Evolutionary conservation across 2,797 vertebrate genomes (phyloP).

Genomic region (Ctenochaetus hawaiiensis): DNA sequence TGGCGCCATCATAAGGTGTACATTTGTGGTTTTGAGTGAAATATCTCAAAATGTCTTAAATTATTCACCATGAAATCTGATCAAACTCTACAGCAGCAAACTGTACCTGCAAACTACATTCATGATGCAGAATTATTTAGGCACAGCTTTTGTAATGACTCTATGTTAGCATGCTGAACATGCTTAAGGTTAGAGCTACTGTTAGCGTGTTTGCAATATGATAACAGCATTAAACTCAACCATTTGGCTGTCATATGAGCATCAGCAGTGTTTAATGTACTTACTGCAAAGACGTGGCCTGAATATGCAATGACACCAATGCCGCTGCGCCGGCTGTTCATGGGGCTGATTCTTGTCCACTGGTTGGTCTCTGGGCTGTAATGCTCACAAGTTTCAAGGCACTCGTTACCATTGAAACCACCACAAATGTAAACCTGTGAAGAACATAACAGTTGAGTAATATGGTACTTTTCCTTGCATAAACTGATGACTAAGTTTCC

Average conservation of each 20-base stretch:
- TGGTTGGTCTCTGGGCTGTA: conserved; percentile 87
- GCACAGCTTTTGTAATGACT: no score
- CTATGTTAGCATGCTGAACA: no score
- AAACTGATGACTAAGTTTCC: no score
- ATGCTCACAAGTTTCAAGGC: conserved; percentile 85
- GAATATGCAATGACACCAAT: conserved; percentile 58
- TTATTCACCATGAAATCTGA: no score
- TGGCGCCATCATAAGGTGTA: no score
- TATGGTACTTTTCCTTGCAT: background rate
- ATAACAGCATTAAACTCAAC: background rate
- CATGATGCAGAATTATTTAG: no score
- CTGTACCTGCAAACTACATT: no score
- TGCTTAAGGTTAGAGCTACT: no score
- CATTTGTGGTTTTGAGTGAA: no score
- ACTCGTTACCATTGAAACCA: conserved; percentile 84
- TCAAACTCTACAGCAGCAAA: no score
- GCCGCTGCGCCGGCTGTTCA: conserved; percentile 81
- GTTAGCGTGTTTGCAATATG: no score
- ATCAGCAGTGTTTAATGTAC: conserved; percentile 17
- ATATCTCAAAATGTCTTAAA: no score
- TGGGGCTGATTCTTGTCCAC: conserved; percentile 87
- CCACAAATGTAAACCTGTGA: conserved; percentile 81
- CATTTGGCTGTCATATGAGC: background rate
- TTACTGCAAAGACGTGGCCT: conserved; percentile 61
- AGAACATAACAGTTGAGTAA: background rate